Conservation (phyloP, 2,797 vertebrate genomes). For the Acipenser oxyrinchus region DNA sequence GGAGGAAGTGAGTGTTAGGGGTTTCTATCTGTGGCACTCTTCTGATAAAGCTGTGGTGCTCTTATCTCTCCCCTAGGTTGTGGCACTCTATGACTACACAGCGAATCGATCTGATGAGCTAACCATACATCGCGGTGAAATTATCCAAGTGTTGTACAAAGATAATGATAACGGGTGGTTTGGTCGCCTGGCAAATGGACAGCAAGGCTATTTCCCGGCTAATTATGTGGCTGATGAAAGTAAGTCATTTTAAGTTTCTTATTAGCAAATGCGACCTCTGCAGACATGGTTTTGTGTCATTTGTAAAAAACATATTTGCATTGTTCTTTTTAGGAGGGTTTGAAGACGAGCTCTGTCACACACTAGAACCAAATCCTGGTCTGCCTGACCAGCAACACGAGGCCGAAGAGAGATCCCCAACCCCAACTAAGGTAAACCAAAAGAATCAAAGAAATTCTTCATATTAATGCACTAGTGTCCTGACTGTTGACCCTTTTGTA, state of each 20-base stretch:
- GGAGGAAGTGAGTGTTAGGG: slow-evolving; percentile 73
- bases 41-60: slow-evolving; percentile 78
- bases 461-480: neutral
- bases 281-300: neutral
- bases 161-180: slow-evolving; percentile 82
- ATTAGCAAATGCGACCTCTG: slow-evolving; percentile 52
- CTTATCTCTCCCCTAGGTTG: slow-evolving; percentile 76
- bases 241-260: too few species aligned
- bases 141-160: slow-evolving; percentile 79
- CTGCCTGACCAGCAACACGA: slow-evolving; percentile 32
- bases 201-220: slow-evolving; percentile 73
- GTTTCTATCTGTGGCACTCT: slow-evolving; percentile 68
- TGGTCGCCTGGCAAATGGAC: slow-evolving; percentile 65
- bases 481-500: too few species aligned
- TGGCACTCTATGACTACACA: slow-evolving; percentile 74
- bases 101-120: slow-evolving; percentile 77
- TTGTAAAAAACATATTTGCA: neutral
- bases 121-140: slow-evolving; percentile 69
- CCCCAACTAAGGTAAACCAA: slow-evolving; percentile 46
- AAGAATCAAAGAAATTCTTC: neutral
- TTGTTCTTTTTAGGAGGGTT: slow-evolving; percentile 49
- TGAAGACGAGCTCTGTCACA: slow-evolving; percentile 36
- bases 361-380: slow-evolving; percentile 35
- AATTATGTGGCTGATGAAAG: slow-evolving; percentile 65
- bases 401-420: slow-evolving; percentile 26